Evolutionary conservation across 2,113 vertebrate species (phyloP).

Genomic region (Emydura subglobosa): DNA sequence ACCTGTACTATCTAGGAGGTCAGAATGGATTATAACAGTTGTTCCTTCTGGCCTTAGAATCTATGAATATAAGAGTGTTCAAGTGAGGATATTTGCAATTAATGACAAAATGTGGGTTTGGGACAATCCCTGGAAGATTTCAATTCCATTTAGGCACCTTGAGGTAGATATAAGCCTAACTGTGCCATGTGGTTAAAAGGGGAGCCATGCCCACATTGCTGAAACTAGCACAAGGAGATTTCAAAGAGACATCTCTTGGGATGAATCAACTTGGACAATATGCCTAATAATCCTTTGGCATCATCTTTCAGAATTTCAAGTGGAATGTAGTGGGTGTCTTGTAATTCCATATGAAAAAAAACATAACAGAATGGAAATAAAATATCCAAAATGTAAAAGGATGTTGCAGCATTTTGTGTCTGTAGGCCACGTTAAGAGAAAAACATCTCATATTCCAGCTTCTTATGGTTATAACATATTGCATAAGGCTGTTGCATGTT

Average conservation of each 20-base stretch:
- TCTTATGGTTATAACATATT: neutral
- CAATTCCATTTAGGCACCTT: neutral
- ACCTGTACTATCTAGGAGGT: neutral
- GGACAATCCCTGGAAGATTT: neutral
- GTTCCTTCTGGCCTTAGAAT: neutral
- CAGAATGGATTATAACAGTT: neutral
- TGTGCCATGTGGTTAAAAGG: neutral
- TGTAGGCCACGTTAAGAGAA: slow-evolving; percentile 1
- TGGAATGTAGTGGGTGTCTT: neutral
- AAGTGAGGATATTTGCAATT: neutral
- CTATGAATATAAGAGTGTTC: neutral
- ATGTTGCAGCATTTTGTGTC: slow-evolving; percentile 12
- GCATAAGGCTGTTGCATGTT: neutral
- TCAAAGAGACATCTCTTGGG: neutral
- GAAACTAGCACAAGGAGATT: neutral
- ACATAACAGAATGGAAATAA: neutral
- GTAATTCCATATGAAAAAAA: neutral
- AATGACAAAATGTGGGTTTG: neutral
- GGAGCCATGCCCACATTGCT: neutral
- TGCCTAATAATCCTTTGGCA: neutral
- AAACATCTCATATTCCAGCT: neutral
- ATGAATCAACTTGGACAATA: neutral
- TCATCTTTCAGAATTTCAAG: neutral
- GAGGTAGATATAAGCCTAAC: neutral
- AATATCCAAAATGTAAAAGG: neutral